Percentiles rank a stretch among this genome's conserved stretches.
phyloP scores from a whole-genome alignment of 2,797 vertebrate species.

The Graptemys geographica region DNA sequence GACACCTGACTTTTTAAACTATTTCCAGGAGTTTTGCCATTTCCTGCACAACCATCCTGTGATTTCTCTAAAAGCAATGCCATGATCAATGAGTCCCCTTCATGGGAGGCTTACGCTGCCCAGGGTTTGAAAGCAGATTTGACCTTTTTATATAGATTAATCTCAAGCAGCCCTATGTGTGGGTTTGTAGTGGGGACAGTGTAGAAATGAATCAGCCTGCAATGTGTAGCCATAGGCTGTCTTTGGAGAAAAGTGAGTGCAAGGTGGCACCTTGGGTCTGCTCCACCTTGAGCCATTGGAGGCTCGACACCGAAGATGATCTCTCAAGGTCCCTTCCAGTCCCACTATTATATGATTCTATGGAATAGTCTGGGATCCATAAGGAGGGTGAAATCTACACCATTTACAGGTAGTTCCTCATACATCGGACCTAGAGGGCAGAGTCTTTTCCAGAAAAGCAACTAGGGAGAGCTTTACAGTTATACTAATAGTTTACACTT shows the following conservation, averaged over 20 bases:
- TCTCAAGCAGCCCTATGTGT: not conserved
- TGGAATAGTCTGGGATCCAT: not conserved
- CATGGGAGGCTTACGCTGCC: not conserved
- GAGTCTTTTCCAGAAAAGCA: not conserved
- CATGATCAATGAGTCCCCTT: not conserved
- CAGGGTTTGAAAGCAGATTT: not conserved
- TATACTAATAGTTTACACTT: not conserved
- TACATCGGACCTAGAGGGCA: not conserved
- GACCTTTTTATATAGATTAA: not conserved
- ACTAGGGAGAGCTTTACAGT: not conserved
- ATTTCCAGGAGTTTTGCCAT: not conserved
- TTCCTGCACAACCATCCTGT: not conserved
- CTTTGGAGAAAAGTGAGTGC: not conserved
- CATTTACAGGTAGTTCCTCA: not conserved
- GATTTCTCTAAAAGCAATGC: not conserved
- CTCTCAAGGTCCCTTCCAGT: no score
- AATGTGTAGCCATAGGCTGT: not conserved
- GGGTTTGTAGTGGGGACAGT: not conserved
- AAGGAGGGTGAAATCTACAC: slow-evolving; percentile 4
- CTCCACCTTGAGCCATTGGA: not conserved
- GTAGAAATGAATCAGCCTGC: not conserved
- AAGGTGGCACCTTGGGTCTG: not conserved
- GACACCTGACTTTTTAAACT: not conserved
- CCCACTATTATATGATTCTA: no score
- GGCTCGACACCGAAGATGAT: not conserved